Evolutionary conservation across 2,888 invertebrate species (phyloP).

Genomic region (Hermaeophaga mercurialis): DNA sequence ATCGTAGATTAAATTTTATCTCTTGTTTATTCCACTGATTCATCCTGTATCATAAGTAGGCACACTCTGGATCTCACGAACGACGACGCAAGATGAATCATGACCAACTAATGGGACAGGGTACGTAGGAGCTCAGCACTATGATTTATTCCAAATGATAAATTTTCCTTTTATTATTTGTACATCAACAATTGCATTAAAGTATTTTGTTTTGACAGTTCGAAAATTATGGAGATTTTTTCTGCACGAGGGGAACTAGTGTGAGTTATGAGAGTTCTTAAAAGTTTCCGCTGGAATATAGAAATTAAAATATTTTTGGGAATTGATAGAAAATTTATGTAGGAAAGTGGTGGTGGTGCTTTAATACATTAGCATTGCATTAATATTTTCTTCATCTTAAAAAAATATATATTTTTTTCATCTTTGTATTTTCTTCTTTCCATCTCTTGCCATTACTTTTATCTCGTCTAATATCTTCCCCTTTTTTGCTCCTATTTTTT

Average conservation of each 20-base stretch:
- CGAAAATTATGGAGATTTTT: slow-evolving; percentile 26
- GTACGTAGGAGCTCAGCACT: slow-evolving; percentile 30
- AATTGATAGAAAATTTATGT: slow-evolving; percentile 5
- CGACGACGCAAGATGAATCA: slow-evolving; percentile 37
- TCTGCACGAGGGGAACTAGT: not conserved
- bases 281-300: slow-evolving; percentile 9
- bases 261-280: slow-evolving; percentile 20
- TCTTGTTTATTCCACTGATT: too few species aligned
- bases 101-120: slow-evolving; percentile 36
- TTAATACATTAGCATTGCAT: too few species aligned
- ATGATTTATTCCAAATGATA: slow-evolving; percentile 36
- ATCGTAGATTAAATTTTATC: too few species aligned
- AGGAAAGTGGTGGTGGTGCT: too few species aligned
- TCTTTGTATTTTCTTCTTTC: too few species aligned
- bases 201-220: slow-evolving; percentile 27
- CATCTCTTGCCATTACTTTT: too few species aligned
- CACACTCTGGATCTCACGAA: too few species aligned
- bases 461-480: too few species aligned
- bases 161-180: slow-evolving; percentile 33
- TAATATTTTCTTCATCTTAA: too few species aligned
- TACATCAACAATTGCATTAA: slow-evolving; percentile 35
- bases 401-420: too few species aligned
- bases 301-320: slow-evolving; percentile 15
- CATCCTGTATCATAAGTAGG: too few species aligned
- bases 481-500: too few species aligned